Conservation (phyloP, 1,140 invertebrate species). For the Calliphora vicina region DNA sequence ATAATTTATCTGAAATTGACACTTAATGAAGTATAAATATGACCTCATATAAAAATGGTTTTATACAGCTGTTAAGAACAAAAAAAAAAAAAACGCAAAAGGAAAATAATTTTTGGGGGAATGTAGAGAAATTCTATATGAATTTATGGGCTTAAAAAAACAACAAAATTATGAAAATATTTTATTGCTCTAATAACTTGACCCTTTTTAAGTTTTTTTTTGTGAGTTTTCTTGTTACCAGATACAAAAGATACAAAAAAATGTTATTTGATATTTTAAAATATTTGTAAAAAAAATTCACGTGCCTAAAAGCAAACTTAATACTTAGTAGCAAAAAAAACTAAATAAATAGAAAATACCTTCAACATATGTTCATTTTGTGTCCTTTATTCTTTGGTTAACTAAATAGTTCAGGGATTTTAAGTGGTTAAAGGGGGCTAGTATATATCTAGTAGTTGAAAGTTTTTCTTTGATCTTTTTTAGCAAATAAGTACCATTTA, state of each 20-base stretch:
- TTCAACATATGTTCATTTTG: no score
- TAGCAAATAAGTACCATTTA: no score
- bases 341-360: no score
- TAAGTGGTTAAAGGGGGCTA: no score
- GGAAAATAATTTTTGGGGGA: no score
- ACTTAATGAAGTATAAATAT: slow-evolving; percentile 34
- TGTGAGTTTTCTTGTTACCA: not conserved
- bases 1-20: slow-evolving; percentile 37
- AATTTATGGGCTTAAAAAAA: not conserved
- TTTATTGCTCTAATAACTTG: not conserved
- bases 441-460: no score
- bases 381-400: no score
- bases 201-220: not conserved
- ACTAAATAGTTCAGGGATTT: no score
- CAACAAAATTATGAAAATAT: not conserved
- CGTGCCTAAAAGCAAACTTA: not conserved
- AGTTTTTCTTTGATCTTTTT: no score
- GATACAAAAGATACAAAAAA: no score
- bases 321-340: not conserved
- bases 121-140: not conserved
- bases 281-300: not conserved
- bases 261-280: no score
- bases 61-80: not conserved
- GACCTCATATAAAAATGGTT: slow-evolving; percentile 17
- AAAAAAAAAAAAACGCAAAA: not conserved